Percentiles rank a stretch among this genome's conserved stretches.
phyloP scores from a whole-genome alignment of 2,888 invertebrate species.

The Clistopyga incitator region DNA sequence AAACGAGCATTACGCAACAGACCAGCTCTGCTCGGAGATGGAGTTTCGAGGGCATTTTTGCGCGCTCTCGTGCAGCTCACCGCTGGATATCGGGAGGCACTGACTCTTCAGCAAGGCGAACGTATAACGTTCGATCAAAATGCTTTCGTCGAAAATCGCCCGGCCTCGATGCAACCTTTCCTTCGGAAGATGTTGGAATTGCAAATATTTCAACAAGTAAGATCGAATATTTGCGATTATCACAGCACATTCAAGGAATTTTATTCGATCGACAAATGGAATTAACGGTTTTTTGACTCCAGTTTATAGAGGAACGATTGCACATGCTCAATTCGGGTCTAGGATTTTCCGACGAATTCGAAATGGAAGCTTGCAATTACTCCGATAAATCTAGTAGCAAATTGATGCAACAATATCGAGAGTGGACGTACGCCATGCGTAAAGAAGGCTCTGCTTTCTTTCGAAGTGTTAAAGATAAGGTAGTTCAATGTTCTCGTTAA shows the following conservation, averaged over 20 bases:
- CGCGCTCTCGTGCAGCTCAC: slow-evolving; percentile 96
- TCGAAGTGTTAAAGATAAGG: slow-evolving; percentile 95
- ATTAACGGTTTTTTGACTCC: slow-evolving; percentile 70
- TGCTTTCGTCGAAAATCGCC: slow-evolving; percentile 94
- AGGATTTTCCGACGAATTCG: slow-evolving; percentile 97
- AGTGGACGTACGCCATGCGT: slow-evolving; percentile 92
- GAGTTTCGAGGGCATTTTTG: slow-evolving; percentile 96
- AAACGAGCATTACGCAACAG: slow-evolving; percentile 91
- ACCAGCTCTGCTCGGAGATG: slow-evolving; percentile 93
- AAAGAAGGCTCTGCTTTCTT: slow-evolving; percentile 94
- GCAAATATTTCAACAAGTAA: slow-evolving; percentile 97
- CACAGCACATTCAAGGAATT: slow-evolving; percentile 14
- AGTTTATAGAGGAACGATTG: slow-evolving; percentile 98
- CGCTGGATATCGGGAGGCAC: slow-evolving; percentile 96
- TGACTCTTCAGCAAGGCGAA: slow-evolving; percentile 90
- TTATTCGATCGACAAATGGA: neutral
- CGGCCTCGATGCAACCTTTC: slow-evolving; percentile 94
- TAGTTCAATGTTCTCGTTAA: slow-evolving; percentile 79
- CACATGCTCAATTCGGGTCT: slow-evolving; percentile 96
- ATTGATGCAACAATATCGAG: slow-evolving; percentile 90
- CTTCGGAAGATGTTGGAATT: slow-evolving; percentile 95
- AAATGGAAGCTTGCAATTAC: slow-evolving; percentile 92
- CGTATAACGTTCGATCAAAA: slow-evolving; percentile 94
- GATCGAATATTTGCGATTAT: slow-evolving; percentile 2
- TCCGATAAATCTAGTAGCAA: slow-evolving; percentile 88